Percentiles rank a stretch among this genome's conserved stretches.
Conservation (phyloP, 2,888 invertebrate genomes). For the Latheticus oryzae region DNA sequence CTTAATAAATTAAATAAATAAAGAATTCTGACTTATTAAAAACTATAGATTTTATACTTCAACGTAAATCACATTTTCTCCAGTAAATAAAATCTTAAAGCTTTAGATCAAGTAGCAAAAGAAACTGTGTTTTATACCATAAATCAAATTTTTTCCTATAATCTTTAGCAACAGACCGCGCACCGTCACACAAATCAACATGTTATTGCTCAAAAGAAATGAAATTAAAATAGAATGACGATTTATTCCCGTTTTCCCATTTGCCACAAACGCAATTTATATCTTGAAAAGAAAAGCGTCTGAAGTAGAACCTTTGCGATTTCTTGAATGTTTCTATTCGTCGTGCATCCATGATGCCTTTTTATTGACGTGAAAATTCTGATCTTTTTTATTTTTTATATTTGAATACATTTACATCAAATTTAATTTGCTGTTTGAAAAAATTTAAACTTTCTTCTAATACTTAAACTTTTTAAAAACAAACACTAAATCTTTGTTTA, state of each 20-base stretch:
- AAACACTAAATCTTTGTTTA: conserved; percentile 7
- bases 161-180: conserved; percentile 27
- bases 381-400: no score
- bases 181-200: conserved; percentile 34
- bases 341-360: conserved; percentile 6
- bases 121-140: conserved; percentile 12
- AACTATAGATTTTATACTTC: no score
- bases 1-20: no score
- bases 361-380: neutral
- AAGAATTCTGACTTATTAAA: no score
- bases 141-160: conserved; percentile 28
- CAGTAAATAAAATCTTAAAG: neutral
- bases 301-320: conserved; percentile 25
- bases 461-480: neutral
- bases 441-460: no score
- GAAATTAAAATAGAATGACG: conserved; percentile 36
- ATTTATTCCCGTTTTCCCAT: conserved; percentile 34
- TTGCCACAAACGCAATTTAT: conserved; percentile 28
- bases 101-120: conserved; percentile 10
- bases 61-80: neutral
- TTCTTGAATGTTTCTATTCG: conserved; percentile 13
- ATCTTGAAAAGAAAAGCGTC: conserved; percentile 11
- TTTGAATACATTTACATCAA: conserved; percentile 6
- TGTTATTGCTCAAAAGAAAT: conserved; percentile 29
- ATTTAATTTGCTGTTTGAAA: conserved; percentile 1